Evolutionary conservation across 2,113 vertebrate species (phyloP).

Genomic region (Ophthalmotilapia sp.): DNA sequence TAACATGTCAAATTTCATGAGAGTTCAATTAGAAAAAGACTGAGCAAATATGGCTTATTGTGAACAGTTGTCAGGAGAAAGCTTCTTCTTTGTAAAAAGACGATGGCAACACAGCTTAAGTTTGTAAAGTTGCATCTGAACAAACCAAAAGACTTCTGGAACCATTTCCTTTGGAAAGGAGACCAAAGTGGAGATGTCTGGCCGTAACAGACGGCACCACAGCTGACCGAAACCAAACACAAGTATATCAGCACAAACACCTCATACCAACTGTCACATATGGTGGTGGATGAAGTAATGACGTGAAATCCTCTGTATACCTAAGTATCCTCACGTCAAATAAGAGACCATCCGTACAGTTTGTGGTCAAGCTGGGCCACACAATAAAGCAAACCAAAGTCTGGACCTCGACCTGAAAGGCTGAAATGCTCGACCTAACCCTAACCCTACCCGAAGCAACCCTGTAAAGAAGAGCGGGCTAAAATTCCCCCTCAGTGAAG

Average conservation of each 20-base stretch:
- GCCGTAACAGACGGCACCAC: accelerated
- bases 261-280: neutral
- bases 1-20: neutral
- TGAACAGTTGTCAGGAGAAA: neutral
- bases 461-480: accelerated
- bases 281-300: neutral
- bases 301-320: neutral
- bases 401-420: neutral
- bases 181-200: neutral
- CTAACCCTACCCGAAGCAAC: neutral
- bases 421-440: neutral
- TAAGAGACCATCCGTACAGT: neutral
- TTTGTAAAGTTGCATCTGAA: neutral
- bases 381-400: neutral
- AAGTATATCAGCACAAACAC: neutral
- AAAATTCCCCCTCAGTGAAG: neutral
- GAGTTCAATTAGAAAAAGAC: neutral
- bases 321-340: neutral
- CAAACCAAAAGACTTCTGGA: neutral
- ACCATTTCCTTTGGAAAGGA: neutral
- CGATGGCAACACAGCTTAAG: neutral
- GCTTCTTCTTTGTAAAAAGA: neutral
- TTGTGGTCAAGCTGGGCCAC: neutral
- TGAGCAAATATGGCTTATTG: neutral
- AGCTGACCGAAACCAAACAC: neutral